Conservation (phyloP, 2,797 vertebrate species). For the Gambelia wislizenii region DNA sequence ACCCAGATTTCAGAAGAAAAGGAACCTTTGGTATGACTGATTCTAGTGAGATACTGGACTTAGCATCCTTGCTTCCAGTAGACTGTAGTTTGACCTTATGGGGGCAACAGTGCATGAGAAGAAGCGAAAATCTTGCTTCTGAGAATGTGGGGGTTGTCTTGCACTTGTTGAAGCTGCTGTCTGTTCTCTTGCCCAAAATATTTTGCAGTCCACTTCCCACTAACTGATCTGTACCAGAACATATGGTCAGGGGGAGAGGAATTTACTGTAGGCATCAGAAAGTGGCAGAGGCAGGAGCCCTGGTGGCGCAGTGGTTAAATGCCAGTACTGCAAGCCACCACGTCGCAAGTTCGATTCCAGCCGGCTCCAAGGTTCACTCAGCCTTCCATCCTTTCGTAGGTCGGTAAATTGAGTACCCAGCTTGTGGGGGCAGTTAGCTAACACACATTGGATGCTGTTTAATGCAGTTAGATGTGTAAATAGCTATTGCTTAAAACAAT, state of each 20-base stretch:
- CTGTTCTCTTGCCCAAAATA: background rate
- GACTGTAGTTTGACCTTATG: conserved; percentile 9
- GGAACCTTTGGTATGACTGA: background rate
- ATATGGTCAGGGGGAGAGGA: background rate
- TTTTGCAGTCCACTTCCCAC: background rate
- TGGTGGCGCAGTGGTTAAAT: no score
- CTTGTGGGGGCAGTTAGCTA: no score
- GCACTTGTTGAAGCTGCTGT: background rate
- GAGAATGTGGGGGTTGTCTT: background rate
- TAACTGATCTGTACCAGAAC: background rate
- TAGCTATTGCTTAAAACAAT: no score
- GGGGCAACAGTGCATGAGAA: background rate
- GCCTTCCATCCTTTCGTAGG: no score
- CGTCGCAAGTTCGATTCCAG: no score
- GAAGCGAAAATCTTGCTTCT: background rate
- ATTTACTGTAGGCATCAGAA: background rate
- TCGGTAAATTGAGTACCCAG: no score
- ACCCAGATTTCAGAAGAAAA: no score
- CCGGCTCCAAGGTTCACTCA: no score
- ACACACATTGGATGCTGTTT: no score
- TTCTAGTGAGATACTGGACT: background rate
- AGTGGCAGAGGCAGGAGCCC: background rate
- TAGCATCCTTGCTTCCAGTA: background rate
- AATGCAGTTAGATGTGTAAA: no score
- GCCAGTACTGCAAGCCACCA: no score